Evolutionary conservation across 2,797 vertebrate genomes (phyloP), one percentile per base, ranked within the genome.

Genomic region (Sylvia borin): DNA sequence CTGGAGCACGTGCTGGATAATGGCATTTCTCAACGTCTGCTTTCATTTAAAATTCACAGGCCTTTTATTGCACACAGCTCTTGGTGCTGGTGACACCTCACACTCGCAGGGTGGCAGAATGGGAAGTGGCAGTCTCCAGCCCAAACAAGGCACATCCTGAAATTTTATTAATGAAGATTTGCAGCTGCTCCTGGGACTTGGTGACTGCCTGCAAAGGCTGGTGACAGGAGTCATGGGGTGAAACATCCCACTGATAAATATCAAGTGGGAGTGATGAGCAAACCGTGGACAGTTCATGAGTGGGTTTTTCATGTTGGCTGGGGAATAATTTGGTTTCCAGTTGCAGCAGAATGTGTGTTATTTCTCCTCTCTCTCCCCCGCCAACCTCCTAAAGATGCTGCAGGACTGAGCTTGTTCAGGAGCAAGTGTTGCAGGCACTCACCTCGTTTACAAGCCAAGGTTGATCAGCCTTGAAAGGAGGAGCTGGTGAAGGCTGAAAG

Each of bases 101-200:
- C 96, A 85, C 96, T 98, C 97, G 93, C 85, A 87, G 98, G 97
- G 91, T 87, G 95, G 92, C 94, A 94, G 97, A 97, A 97, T 94
- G 95, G 97, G 96, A 98, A 96, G 96, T 76, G 96, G 79, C 72
- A 97, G 94, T 97, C 95, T 97, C 95, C 97, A 98, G 97, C 98
- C 98, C 98, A 98, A 98, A 98, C 97, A 87, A 71, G 93, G 32
- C 22, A 2, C 53, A 65, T 48, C 85, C 57, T 16, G 95, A 98
- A 97, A 98, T 98, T 98, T 98, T 96, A 95, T 98, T 98, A 96
- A 96, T 98, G 98, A 98, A 98, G 98, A 98, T 98, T 97, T 98
- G 95, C 98, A 99, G 98, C 98, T 99, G 98, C 98, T 98, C 97
- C 97, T 98, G 98, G 98, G 98, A 98, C 96, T 94, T 96, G 96